phyloP scores from a whole-genome alignment of 1,140 invertebrate species.

The Temnothorax curvispinosus region DNA sequence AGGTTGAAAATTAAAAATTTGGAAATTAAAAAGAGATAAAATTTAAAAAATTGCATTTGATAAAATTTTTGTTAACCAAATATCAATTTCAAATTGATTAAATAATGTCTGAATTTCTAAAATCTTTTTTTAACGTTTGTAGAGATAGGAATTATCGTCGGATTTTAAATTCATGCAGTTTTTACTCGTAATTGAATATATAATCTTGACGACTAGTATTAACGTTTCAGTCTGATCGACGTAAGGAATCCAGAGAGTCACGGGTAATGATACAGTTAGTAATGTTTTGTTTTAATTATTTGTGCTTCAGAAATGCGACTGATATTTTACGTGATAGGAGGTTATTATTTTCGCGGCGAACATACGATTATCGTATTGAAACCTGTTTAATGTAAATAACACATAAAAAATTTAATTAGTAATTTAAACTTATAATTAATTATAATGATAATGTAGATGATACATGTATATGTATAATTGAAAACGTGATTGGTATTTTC shows the following conservation, averaged over 20 bases:
- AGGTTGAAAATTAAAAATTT: not conserved
- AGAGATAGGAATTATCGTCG: not conserved
- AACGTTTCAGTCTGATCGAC: not conserved
- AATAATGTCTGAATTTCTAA: not conserved
- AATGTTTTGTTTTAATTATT: conserved; percentile 15
- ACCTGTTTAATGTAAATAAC: not conserved
- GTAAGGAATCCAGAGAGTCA: not conserved
- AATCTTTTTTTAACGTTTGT: not conserved
- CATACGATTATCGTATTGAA: conserved; percentile 13
- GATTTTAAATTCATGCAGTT: not conserved
- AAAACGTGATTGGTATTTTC: not conserved
- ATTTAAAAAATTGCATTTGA: not conserved
- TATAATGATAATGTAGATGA: not conserved
- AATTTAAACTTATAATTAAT: conserved; percentile 9
- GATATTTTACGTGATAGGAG: not conserved
- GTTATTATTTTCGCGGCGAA: not conserved
- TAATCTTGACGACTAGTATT: not conserved
- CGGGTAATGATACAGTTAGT: not conserved
- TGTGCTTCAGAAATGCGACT: not conserved
- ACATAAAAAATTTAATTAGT: not conserved
- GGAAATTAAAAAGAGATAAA: not conserved
- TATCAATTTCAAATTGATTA: not conserved
- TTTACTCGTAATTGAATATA: not conserved
- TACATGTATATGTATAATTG: not conserved
- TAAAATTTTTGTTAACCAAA: not conserved